Conservation (phyloP, 2,113 vertebrate species). For the Hippocampus abdominalis region DNA sequence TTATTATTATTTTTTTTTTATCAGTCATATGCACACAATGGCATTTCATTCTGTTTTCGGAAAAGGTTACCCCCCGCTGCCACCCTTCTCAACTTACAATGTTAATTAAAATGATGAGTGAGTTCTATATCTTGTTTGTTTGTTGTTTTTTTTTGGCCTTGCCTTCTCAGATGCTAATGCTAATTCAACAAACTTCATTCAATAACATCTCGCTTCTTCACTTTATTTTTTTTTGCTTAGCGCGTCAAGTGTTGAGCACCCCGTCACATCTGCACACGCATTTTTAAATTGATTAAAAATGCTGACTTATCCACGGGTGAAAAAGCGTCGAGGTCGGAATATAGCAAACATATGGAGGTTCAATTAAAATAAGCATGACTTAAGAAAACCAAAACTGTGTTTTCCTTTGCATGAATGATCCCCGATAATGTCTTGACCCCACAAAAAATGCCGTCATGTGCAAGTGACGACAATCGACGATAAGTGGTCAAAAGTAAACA, state of each 20-base stretch:
- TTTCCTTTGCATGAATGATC: conserved; percentile 33
- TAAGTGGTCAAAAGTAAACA: no score
- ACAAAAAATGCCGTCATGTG: background rate
- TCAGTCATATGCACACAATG: conserved; percentile 58
- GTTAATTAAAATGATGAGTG: conserved; percentile 73
- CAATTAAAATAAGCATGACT: conserved; percentile 20
- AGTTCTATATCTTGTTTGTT: conserved; percentile 50
- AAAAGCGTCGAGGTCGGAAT: conserved; percentile 35
- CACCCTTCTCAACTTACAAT: conserved; percentile 47
- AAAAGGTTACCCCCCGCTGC: conserved; percentile 10
- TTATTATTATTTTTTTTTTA: conserved; percentile 37
- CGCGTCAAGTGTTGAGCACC: conserved; percentile 21
- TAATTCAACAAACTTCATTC: conserved; percentile 72
- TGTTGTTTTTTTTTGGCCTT: conserved; percentile 18
- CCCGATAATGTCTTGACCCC: no score
- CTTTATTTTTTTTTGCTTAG: conserved; percentile 58
- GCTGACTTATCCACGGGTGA: conserved; percentile 47
- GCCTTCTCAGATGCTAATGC: conserved; percentile 54
- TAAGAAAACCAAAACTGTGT: conserved; percentile 38
- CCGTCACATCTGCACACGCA: background rate
- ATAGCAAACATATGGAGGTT: conserved; percentile 19
- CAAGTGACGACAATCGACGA: background rate
- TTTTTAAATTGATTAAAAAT: conserved; percentile 44
- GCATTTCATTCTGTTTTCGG: conserved; percentile 27
- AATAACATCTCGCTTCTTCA: conserved; percentile 63